phyloP scores from a whole-genome alignment of 2,888 invertebrate genomes.

The Sussaba pulchella region DNA sequence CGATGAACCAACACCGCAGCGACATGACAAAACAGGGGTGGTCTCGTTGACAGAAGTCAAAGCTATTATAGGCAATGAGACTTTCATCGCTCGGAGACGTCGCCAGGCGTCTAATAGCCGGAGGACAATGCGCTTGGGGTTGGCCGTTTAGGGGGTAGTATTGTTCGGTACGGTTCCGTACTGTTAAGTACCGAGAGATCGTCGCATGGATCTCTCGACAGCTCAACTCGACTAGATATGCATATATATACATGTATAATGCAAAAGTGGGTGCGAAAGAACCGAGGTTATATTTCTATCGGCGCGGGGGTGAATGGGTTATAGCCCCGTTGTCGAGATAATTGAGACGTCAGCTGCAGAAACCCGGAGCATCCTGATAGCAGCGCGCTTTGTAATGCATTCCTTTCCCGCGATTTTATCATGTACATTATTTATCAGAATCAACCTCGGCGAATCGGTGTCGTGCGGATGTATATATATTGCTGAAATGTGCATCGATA shows the following conservation, averaged over 20 bases:
- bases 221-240: slow-evolving; percentile 47
- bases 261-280: slow-evolving; percentile 24
- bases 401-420: slow-evolving; percentile 54
- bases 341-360: slow-evolving; percentile 84
- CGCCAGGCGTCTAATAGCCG: slow-evolving; percentile 78
- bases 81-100: slow-evolving; percentile 67
- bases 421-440: slow-evolving; percentile 15
- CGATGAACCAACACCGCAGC: background rate
- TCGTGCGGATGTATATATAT: no score
- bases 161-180: slow-evolving; percentile 17
- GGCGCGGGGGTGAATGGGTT: slow-evolving; percentile 80
- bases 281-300: slow-evolving; percentile 68
- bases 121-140: slow-evolving; percentile 79
- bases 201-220: slow-evolving; percentile 34
- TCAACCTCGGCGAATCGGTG: slow-evolving; percentile 19
- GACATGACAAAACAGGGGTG: slow-evolving; percentile 48
- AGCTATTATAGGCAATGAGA: slow-evolving; percentile 75
- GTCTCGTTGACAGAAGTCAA: slow-evolving; percentile 77
- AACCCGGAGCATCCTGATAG: slow-evolving; percentile 79
- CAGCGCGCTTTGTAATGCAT: slow-evolving; percentile 57
- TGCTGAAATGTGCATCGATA: no score
- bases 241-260: background rate
- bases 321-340: slow-evolving; percentile 78
- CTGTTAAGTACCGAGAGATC: slow-evolving; percentile 28
- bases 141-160: slow-evolving; percentile 61